These are phyloP conservation scores for Geopemphigus sp. DNA, from an alignment of 1,140 invertebrate species.

Conservation along the genomic window DNA sequence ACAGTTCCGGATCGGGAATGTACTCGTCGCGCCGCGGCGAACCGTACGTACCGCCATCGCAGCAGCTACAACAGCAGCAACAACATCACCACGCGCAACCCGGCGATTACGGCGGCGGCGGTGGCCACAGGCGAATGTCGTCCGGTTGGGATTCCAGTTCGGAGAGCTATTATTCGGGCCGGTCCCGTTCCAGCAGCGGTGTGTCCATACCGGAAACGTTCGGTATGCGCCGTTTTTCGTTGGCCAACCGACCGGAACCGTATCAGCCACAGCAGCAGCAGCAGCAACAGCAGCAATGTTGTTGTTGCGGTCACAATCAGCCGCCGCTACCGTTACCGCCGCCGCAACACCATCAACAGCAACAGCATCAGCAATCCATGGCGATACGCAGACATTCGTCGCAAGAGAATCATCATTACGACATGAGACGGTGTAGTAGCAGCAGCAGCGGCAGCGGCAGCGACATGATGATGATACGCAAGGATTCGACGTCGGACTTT, in stretches of 20 bases:
- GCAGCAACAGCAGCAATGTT: slow-evolving; percentile 52
- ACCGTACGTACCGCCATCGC: slow-evolving; percentile 12
- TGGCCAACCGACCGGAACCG: slow-evolving; percentile 51
- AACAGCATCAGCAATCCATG: neutral
- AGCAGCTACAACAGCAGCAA: slow-evolving; percentile 54
- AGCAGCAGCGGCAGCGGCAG: slow-evolving; percentile 37
- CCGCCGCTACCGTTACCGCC: neutral
- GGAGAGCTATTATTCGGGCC: slow-evolving; percentile 57
- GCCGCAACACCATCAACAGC: neutral
- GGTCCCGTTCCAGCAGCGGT: slow-evolving; percentile 57
- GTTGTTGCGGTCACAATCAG: slow-evolving; percentile 57
- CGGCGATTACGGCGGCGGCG: slow-evolving; percentile 52
- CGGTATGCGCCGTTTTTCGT: slow-evolving; percentile 54
- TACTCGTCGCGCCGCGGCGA: slow-evolving; percentile 60
- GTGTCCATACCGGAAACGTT: slow-evolving; percentile 55
- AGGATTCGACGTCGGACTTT: slow-evolving; percentile 49
- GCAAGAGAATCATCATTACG: slow-evolving; percentile 31
- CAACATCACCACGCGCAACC: too few species aligned
- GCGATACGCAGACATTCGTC: slow-evolving; percentile 40
- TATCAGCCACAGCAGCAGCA: slow-evolving; percentile 52
- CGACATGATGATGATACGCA: slow-evolving; percentile 42
- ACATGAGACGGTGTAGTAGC: slow-evolving; percentile 36
- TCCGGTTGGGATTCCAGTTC: slow-evolving; percentile 57
- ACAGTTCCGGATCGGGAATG: slow-evolving; percentile 61
- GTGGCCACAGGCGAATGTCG: slow-evolving; percentile 55